Conservation (phyloP, 2,113 vertebrate species). For the Pedionomus torquatus region DNA sequence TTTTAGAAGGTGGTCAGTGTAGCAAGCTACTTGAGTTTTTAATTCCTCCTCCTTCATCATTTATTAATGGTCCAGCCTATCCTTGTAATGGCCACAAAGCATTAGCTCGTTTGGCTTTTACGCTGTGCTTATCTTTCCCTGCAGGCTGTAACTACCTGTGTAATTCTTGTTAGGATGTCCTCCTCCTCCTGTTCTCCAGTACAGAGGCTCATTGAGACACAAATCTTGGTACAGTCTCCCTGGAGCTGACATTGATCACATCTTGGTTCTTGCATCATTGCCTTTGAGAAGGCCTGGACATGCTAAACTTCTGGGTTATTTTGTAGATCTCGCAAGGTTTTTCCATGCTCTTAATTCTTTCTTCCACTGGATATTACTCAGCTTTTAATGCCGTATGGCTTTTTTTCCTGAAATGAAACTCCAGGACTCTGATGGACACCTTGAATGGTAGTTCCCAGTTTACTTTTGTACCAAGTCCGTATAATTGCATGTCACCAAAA, state of each 20-base stretch:
- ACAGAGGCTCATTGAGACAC: background rate
- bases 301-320: background rate
- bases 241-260: background rate
- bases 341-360: background rate
- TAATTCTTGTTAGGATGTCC: background rate
- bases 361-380: background rate
- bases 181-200: background rate
- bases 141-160: background rate
- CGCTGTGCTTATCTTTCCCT: conserved; percentile 32
- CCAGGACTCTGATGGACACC: background rate
- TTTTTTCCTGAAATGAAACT: background rate
- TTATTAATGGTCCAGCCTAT: conserved; percentile 34
- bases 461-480: background rate
- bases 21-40: conserved; percentile 23
- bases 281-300: background rate
- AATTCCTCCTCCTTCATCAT: conserved; percentile 29
- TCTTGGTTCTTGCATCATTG: background rate
- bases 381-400: background rate
- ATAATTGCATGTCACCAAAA: background rate
- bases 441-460: background rate
- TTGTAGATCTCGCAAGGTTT: background rate
- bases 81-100: conserved; percentile 12
- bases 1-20: conserved; percentile 46
- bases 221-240: background rate
- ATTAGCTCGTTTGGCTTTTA: conserved; percentile 20